These are phyloP conservation scores for Drosophila kanekoi DNA, from an alignment of 2,888 invertebrate species.

Conservation along the genomic window DNA sequence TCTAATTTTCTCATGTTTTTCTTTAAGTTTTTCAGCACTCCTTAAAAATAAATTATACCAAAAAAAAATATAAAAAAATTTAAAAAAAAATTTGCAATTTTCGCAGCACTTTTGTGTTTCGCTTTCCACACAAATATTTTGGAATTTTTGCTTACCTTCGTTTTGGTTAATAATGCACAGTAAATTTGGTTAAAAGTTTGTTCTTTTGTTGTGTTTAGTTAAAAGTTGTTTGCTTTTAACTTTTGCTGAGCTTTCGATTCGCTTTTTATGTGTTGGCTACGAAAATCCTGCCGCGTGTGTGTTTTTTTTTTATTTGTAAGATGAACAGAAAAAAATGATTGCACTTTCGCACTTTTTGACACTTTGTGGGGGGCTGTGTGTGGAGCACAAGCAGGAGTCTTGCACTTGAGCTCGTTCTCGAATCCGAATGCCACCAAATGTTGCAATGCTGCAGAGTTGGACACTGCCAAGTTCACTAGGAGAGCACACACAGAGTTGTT, in stretches of 20 bases:
- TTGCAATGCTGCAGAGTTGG: slow-evolving; percentile 55
- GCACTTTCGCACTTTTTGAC: slow-evolving; percentile 59
- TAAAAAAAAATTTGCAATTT: slow-evolving; percentile 25
- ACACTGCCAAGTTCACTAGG: slow-evolving; percentile 69
- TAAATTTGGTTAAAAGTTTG: slow-evolving; percentile 40
- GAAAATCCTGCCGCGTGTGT: slow-evolving; percentile 57
- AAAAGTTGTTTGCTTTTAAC: slow-evolving; percentile 7
- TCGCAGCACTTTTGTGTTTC: slow-evolving; percentile 33
- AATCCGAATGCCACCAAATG: slow-evolving; percentile 54
- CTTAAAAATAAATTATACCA: slow-evolving; percentile 21
- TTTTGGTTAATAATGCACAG: slow-evolving; percentile 42
- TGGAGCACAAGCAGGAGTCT: slow-evolving; percentile 31
- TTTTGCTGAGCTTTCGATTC: slow-evolving; percentile 7
- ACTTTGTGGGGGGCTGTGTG: slow-evolving; percentile 40
- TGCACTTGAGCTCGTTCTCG: slow-evolving; percentile 15
- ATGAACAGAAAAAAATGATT: slow-evolving; percentile 51
- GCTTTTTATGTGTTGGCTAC: slow-evolving; percentile 22
- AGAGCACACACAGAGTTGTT: slow-evolving; percentile 44
- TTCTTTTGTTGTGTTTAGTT: slow-evolving; percentile 13
- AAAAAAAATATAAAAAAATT: slow-evolving; percentile 39
- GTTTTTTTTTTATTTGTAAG: slow-evolving; percentile 23
- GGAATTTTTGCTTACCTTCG: slow-evolving; percentile 46
- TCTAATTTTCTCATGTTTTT: background rate
- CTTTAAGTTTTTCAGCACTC: slow-evolving; percentile 23
- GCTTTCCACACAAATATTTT: slow-evolving; percentile 14